A percentile compares a stretch with the other conserved stretches of the same genome.
These are phyloP conservation scores for Oncorhynchus mykiss DNA, from an alignment of 2,113 vertebrate genomes.

Conservation along the genomic window DNA sequence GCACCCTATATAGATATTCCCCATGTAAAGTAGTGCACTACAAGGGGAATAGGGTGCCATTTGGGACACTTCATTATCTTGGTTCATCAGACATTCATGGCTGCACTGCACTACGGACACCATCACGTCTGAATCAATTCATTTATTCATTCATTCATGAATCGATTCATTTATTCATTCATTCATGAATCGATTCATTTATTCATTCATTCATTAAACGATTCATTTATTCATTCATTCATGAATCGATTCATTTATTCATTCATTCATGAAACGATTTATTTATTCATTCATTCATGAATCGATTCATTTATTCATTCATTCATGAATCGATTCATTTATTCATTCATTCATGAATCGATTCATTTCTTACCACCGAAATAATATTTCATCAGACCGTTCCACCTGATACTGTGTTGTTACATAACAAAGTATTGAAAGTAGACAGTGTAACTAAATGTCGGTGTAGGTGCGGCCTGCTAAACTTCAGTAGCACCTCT, in stretches of 20 bases:
- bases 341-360: no score
- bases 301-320: neutral
- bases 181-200: no score
- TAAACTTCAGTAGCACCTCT: neutral
- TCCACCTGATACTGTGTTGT: neutral
- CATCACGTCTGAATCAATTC: neutral
- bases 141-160: neutral
- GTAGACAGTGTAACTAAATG: neutral
- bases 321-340: neutral
- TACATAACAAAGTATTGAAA: neutral
- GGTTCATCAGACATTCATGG: neutral
- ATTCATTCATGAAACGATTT: neutral
- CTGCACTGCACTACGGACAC: neutral
- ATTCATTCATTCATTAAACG: neutral
- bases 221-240: neutral
- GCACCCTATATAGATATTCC: no score
- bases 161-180: neutral
- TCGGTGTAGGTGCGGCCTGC: no score
- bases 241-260: neutral
- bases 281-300: no score
- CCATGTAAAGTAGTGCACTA: no score
- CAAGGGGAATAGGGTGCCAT: neutral
- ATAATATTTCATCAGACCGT: neutral
- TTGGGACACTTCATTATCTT: neutral
- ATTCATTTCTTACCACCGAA: neutral